Evolutionary conservation across 2,113 vertebrate genomes (phyloP).

Genomic region (Lynx canadensis): DNA sequence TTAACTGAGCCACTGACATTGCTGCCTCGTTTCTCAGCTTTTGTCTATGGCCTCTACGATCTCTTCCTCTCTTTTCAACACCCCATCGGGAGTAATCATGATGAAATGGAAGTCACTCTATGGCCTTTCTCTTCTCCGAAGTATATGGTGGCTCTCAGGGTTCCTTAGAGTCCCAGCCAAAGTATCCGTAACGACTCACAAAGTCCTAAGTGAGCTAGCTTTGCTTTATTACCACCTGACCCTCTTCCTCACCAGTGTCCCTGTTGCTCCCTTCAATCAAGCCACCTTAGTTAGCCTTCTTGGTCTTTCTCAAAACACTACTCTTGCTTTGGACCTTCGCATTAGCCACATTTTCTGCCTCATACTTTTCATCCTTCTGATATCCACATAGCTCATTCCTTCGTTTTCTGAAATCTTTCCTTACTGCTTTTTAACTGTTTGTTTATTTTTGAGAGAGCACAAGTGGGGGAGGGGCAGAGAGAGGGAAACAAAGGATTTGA

Average conservation of each 20-base stretch:
- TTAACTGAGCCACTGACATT: too few species aligned
- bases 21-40: neutral
- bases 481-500: neutral
- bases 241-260: neutral
- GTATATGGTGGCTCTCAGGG: neutral
- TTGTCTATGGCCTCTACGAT: neutral
- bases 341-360: neutral
- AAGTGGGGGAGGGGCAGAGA: neutral
- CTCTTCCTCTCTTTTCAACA: neutral
- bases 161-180: neutral
- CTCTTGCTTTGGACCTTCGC: neutral
- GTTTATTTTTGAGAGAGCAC: neutral
- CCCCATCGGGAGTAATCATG: neutral
- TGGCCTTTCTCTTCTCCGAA: neutral
- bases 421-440: neutral
- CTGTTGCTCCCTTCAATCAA: neutral
- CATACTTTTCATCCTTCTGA: neutral
- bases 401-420: neutral
- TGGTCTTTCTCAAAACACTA: neutral
- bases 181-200: neutral
- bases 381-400: neutral
- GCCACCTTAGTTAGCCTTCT: neutral
- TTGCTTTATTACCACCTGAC: rapidly evolving
- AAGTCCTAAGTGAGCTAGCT: rapidly evolving
- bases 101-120: neutral